phyloP scores from a whole-genome alignment of 2,888 invertebrate genomes.

The Oxystoma pomonae region DNA sequence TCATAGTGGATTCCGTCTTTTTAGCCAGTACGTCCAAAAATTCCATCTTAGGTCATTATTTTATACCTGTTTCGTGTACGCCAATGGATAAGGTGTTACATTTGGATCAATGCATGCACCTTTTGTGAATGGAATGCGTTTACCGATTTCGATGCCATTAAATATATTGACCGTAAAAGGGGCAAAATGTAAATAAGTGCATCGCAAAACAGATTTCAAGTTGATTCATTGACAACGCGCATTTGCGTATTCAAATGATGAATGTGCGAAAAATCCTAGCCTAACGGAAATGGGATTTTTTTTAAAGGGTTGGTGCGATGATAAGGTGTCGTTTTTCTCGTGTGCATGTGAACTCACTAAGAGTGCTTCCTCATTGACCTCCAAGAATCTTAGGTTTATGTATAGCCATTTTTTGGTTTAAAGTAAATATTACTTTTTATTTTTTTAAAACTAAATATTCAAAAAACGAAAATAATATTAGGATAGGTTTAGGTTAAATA shows the following conservation, averaged over 20 bases:
- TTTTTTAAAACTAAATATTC: too few species aligned
- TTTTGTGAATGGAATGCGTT: neutral
- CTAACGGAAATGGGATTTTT: slow-evolving; percentile 6
- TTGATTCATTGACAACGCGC: slow-evolving; percentile 9
- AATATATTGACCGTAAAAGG: slow-evolving; percentile 28
- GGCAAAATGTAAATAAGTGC: slow-evolving; percentile 26
- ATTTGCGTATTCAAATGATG: slow-evolving; percentile 13
- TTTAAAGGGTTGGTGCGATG: neutral
- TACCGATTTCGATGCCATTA: slow-evolving; percentile 18
- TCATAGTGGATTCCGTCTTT: too few species aligned
- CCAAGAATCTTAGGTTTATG: too few species aligned
- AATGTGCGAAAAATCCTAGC: slow-evolving; percentile 18
- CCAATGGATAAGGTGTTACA: neutral
- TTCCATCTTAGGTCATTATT: too few species aligned
- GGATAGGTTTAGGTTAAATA: too few species aligned
- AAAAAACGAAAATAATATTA: too few species aligned
- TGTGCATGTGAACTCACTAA: too few species aligned
- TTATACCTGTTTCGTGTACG: too few species aligned
- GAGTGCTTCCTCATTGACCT: too few species aligned
- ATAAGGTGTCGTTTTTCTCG: neutral
- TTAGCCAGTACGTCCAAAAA: too few species aligned
- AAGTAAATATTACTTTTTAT: too few species aligned
- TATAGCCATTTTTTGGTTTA: too few species aligned
- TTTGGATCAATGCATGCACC: neutral
- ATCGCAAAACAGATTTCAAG: slow-evolving; percentile 12